Conservation (phyloP, 2,113 vertebrate species). For the Romanogobio albipinnatus region DNA sequence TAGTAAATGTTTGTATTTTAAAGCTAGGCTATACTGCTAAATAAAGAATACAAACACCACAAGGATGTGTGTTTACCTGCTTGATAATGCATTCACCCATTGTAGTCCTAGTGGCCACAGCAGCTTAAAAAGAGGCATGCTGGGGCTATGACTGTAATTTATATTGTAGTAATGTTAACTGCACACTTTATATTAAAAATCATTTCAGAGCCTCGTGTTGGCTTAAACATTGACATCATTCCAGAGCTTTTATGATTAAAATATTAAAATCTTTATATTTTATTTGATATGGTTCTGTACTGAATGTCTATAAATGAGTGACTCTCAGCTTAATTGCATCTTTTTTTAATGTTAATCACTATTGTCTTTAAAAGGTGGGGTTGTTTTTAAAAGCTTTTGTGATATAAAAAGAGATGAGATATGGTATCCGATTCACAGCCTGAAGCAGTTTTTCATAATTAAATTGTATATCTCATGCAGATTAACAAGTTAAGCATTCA, state of each 20-base stretch:
- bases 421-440: neutral
- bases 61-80: neutral
- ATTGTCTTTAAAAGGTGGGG: neutral
- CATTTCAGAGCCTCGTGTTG: neutral
- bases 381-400: neutral
- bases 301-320: neutral
- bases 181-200: neutral
- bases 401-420: neutral
- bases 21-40: neutral
- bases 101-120: neutral
- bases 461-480: neutral
- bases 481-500: neutral
- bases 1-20: neutral
- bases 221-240: neutral
- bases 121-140: neutral
- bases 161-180: neutral
- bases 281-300: neutral
- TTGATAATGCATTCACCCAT: neutral
- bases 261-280: neutral
- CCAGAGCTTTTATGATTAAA: neutral
- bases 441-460: neutral
- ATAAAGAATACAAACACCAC: neutral
- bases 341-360: neutral
- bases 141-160: neutral
- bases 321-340: neutral